A percentile compares a stretch with the other conserved stretches of the same genome.
Evolutionary conservation across 2,797 vertebrate genomes (phyloP).

Genomic region (Dipus sagitta): DNA sequence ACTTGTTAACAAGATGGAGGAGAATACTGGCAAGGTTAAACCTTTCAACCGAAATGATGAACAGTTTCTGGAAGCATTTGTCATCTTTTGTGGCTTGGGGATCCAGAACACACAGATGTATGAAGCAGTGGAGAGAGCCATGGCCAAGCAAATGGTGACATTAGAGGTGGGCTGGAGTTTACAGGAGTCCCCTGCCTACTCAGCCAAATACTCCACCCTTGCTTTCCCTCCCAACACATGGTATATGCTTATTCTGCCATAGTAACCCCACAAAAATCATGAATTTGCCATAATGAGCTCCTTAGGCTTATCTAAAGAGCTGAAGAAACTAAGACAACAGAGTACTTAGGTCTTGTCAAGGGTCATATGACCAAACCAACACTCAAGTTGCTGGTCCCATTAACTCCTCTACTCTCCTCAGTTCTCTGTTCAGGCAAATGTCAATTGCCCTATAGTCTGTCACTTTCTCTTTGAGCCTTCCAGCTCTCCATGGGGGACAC

Average conservation of each 20-base stretch:
- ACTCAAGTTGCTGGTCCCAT: background rate
- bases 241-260: background rate
- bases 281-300: background rate
- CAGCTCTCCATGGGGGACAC: background rate
- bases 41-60: slow-evolving; percentile 98
- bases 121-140: slow-evolving; percentile 96
- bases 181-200: accelerated
- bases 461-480: background rate
- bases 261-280: accelerated
- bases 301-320: background rate
- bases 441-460: accelerated
- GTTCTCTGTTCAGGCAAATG: accelerated
- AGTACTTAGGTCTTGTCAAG: background rate
- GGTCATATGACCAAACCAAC: background rate
- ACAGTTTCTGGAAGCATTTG: slow-evolving; percentile 98
- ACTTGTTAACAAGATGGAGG: slow-evolving; percentile 97
- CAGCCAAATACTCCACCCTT: too few species aligned
- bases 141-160: slow-evolving; percentile 98
- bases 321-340: background rate
- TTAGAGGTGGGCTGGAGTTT: slow-evolving; percentile 92
- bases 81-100: slow-evolving; percentile 98
- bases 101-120: slow-evolving; percentile 99
- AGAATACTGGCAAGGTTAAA: slow-evolving; percentile 91
- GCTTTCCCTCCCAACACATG: accelerated
- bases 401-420: background rate